Evolutionary conservation across 2,113 vertebrate genomes (phyloP).

Genomic region (Centrocercus urophasianus): DNA sequence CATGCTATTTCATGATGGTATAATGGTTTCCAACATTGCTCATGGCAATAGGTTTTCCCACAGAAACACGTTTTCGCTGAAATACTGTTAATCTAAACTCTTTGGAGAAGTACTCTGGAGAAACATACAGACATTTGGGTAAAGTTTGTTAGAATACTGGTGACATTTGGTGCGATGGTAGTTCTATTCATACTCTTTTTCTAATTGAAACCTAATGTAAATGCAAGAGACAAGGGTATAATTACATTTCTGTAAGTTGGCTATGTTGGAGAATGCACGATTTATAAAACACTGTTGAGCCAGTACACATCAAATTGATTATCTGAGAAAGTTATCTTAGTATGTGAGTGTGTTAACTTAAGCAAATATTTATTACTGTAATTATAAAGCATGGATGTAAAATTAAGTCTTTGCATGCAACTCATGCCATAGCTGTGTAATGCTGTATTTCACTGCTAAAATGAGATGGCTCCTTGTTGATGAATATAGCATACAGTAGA

Average conservation of each 20-base stretch:
- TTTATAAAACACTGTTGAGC: background rate
- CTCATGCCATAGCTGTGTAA: background rate
- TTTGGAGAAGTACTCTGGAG: background rate
- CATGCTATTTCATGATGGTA: background rate
- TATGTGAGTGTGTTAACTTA: background rate
- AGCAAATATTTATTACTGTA: background rate
- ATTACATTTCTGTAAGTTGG: background rate
- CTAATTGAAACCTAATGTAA: background rate
- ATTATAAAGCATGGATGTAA: background rate
- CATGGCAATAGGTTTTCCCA: background rate
- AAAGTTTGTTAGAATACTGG: background rate
- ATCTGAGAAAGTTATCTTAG: background rate
- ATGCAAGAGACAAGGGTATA: background rate
- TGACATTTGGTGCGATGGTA: background rate
- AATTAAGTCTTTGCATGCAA: background rate
- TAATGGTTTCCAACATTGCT: no score
- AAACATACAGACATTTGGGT: background rate
- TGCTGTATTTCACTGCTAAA: background rate
- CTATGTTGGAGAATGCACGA: background rate
- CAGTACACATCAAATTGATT: background rate
- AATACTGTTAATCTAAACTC: background rate
- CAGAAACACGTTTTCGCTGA: background rate
- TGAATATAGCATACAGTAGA: background rate
- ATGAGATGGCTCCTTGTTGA: background rate
- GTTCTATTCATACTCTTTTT: background rate